Evolutionary conservation across 2,888 invertebrate genomes (phyloP).

Genomic region (Cephus rjabovi): DNA sequence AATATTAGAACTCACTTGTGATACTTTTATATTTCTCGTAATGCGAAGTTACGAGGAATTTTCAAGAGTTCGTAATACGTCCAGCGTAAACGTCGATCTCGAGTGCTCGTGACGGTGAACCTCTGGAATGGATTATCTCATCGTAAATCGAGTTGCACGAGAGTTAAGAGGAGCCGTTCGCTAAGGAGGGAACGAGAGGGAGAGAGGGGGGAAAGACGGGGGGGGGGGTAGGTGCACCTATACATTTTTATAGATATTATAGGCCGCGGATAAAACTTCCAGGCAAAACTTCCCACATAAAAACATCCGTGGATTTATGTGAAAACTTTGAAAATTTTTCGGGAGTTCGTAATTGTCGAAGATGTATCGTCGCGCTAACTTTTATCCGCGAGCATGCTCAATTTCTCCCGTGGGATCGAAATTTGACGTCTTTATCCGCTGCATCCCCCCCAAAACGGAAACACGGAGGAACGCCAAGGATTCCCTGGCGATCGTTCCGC

Average conservation of each 20-base stretch:
- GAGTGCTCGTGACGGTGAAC: background rate
- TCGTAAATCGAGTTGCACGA: constrained; percentile 5
- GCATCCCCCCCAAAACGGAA: background rate
- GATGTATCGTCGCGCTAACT: constrained; percentile 46
- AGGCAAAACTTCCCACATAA: constrained; percentile 52
- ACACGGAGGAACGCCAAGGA: background rate
- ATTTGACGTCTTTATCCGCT: constrained; percentile 1
- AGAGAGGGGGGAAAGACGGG: background rate
- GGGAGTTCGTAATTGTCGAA: constrained; percentile 53
- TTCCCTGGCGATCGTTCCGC: background rate
- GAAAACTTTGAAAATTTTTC: constrained; percentile 43
- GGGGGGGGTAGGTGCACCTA: background rate
- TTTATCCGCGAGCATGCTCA: constrained; percentile 44
- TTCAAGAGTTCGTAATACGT: background rate
- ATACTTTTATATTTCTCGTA: background rate
- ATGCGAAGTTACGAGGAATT: background rate
- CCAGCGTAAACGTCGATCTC: background rate
- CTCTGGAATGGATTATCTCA: background rate
- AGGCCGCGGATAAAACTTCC: constrained; percentile 32
- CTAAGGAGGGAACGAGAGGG: background rate
- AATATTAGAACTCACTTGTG: background rate
- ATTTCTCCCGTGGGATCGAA: constrained; percentile 31
- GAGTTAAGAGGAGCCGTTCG: background rate
- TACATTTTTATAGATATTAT: constrained; percentile 30
- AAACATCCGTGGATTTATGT: constrained; percentile 56